These are phyloP conservation scores for Phyllotreta striolata DNA, from an alignment of 2,888 invertebrate species.

Conservation along the genomic window DNA sequence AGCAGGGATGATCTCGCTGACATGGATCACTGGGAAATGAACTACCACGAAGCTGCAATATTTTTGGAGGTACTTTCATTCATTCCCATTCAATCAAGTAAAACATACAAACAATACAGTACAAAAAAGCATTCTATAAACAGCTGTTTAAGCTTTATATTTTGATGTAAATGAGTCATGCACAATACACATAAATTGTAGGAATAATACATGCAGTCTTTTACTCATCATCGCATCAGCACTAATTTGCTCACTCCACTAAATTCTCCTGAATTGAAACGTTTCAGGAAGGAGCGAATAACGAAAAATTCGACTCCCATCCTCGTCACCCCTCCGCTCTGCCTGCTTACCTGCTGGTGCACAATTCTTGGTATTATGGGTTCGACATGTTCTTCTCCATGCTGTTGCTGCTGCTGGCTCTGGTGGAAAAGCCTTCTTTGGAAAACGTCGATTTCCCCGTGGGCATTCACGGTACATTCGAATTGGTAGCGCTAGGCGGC, in stretches of 20 bases:
- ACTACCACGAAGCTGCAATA: slow-evolving; percentile 89
- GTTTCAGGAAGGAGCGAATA: slow-evolving; percentile 84
- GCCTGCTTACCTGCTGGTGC: slow-evolving; percentile 86
- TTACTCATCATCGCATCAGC: neutral
- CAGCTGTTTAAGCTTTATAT: too few relatives aligned
- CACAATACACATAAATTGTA: too few relatives aligned
- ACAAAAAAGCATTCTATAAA: too few relatives aligned
- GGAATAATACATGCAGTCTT: neutral
- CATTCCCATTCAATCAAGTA: neutral
- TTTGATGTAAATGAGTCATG: too few relatives aligned
- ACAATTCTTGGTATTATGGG: slow-evolving; percentile 87
- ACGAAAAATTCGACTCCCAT: slow-evolving; percentile 90
- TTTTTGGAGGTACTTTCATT: slow-evolving; percentile 73
- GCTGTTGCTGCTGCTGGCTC: slow-evolving; percentile 76
- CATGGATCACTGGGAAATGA: slow-evolving; percentile 83
- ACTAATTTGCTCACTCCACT: too few relatives aligned
- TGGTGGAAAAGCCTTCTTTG: slow-evolving; percentile 84
- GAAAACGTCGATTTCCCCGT: slow-evolving; percentile 77
- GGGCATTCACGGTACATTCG: slow-evolving; percentile 82
- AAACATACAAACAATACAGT: neutral
- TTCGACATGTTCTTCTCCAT: slow-evolving; percentile 81
- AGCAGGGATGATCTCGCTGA: slow-evolving; percentile 64
- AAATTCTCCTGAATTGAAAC: too few relatives aligned
- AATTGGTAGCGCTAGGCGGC: slow-evolving; percentile 77
- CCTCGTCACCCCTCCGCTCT: slow-evolving; percentile 82